Conservation (phyloP, 2,113 vertebrate genomes). For the Chiloscyllium plagiosum region DNA sequence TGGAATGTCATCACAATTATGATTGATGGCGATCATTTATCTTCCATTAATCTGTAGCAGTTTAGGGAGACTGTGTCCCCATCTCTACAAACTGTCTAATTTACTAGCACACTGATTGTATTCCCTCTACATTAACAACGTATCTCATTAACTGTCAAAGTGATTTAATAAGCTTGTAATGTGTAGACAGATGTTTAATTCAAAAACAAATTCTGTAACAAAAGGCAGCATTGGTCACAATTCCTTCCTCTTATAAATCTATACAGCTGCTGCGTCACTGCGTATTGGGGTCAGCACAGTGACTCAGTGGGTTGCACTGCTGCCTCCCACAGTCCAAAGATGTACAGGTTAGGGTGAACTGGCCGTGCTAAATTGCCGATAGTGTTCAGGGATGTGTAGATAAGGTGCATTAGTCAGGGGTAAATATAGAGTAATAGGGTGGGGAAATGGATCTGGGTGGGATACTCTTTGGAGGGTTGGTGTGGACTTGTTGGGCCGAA, state of each 20-base stretch:
- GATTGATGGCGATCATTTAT: constrained; percentile 22
- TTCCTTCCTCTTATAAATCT: neutral
- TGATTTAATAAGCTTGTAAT: neutral
- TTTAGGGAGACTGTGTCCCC: neutral
- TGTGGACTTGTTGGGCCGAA: too few species aligned
- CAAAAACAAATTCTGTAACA: neutral
- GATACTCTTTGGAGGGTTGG: too few species aligned
- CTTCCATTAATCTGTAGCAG: neutral
- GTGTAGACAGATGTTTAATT: neutral
- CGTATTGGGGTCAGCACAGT: too few species aligned
- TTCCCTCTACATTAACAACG: neutral
- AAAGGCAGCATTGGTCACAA: neutral
- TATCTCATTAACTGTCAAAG: neutral
- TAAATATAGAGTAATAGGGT: too few species aligned
- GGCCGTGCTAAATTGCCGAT: too few species aligned
- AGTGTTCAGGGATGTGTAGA: too few species aligned
- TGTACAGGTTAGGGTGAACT: too few species aligned
- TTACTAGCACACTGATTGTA: neutral
- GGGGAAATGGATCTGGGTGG: too few species aligned
- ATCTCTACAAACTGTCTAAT: neutral
- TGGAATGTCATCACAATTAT: neutral
- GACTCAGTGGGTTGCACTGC: too few species aligned
- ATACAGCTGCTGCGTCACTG: neutral
- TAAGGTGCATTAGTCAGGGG: too few species aligned
- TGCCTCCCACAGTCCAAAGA: too few species aligned